These are phyloP conservation scores for Actinemys pallida DNA, from an alignment of 2,113 vertebrate species.

Conservation along the genomic window DNA sequence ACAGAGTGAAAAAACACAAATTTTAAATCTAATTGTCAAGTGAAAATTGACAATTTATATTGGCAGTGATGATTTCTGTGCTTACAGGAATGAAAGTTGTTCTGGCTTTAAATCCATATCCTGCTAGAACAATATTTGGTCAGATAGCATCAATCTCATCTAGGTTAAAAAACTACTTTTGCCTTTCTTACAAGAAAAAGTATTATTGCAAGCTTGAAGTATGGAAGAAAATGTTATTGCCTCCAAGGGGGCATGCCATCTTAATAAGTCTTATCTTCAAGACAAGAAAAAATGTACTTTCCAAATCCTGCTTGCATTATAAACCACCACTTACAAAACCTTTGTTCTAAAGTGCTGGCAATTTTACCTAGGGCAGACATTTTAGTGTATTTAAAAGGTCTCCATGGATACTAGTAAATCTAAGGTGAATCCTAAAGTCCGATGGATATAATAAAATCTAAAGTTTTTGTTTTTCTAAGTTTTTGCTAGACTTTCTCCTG, in stretches of 20 bases:
- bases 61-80: not conserved
- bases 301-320: slow-evolving; percentile 79
- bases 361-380: slow-evolving; percentile 78
- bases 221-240: slow-evolving; percentile 71
- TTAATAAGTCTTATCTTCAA: slow-evolving; percentile 80
- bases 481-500: slow-evolving; percentile 52
- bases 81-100: slow-evolving; percentile 36
- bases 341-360: slow-evolving; percentile 79
- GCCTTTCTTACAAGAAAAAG: slow-evolving; percentile 72
- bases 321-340: slow-evolving; percentile 79
- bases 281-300: slow-evolving; percentile 80
- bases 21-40: not conserved
- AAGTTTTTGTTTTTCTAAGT: slow-evolving; percentile 76
- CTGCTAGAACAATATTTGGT: slow-evolving; percentile 69
- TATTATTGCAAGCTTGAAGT: slow-evolving; percentile 69
- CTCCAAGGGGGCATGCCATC: slow-evolving; percentile 74
- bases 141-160: slow-evolving; percentile 65
- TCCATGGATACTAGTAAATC: slow-evolving; percentile 73
- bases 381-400: slow-evolving; percentile 79
- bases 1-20: not conserved
- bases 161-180: slow-evolving; percentile 51
- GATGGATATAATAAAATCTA: slow-evolving; percentile 74
- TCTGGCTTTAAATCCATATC: slow-evolving; percentile 54
- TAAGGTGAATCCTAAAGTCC: slow-evolving; percentile 69
- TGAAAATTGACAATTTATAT: slow-evolving; percentile 53